Conservation (phyloP, 2,113 vertebrate species). For the Lamprotornis superbus region DNA sequence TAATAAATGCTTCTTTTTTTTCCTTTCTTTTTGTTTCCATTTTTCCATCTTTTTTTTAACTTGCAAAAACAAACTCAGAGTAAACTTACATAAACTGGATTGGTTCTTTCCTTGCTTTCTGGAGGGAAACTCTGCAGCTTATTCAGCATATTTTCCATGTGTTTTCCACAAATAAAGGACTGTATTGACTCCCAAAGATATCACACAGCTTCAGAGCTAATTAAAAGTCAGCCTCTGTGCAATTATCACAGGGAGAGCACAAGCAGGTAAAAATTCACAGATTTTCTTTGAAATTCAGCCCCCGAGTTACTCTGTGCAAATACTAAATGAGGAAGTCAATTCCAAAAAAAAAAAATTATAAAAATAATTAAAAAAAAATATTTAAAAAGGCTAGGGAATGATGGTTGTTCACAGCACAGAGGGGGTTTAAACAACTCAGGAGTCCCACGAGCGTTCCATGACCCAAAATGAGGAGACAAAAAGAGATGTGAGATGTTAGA, state of each 20-base stretch:
- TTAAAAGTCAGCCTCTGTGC: conserved; percentile 17
- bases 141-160: background rate
- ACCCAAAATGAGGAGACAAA: conserved; percentile 20
- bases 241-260: background rate
- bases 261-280: background rate
- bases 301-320: background rate
- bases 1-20: conserved; percentile 39
- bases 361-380: background rate
- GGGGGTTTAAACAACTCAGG: background rate
- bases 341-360: background rate
- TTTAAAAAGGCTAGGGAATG: background rate
- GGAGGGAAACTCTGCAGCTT: background rate
- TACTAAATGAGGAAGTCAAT: background rate
- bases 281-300: conserved; percentile 33
- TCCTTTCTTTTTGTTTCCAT: background rate
- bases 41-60: background rate
- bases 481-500: background rate
- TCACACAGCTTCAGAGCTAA: conserved; percentile 11
- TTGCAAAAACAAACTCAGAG: background rate
- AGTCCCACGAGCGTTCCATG: background rate
- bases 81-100: background rate
- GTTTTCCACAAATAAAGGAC: background rate
- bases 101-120: background rate
- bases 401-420: background rate
- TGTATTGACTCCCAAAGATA: background rate